A percentile compares a stretch with the other conserved stretches of the same genome.
Conservation (phyloP, 2,888 invertebrate species). For the Pachycephus smyrnensis region DNA sequence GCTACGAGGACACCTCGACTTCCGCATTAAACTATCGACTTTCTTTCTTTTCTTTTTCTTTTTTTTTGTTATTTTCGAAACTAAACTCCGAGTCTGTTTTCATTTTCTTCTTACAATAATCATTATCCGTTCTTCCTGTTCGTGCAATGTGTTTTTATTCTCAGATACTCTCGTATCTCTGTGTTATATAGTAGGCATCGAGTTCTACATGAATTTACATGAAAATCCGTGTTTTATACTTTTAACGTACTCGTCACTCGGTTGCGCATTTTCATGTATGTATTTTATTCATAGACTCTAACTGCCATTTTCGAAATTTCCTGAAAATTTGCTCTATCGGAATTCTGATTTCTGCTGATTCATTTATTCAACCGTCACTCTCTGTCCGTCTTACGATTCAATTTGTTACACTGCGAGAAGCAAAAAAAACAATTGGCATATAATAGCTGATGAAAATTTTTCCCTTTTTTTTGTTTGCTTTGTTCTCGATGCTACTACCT, state of each 20-base stretch:
- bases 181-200: not conserved
- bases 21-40: not conserved
- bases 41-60: conserved; percentile 22
- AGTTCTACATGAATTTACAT: not conserved
- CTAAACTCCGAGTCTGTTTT: conserved; percentile 45
- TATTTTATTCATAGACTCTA: conserved; percentile 9
- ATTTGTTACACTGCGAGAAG: conserved; percentile 49
- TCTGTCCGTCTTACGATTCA: conserved; percentile 13
- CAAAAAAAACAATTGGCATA: conserved; percentile 41
- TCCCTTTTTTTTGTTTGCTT: conserved; percentile 13
- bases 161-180: conserved; percentile 17
- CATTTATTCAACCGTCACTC: conserved; percentile 16
- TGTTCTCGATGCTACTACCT: conserved; percentile 18
- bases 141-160: not conserved
- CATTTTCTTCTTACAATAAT: not conserved
- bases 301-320: not conserved
- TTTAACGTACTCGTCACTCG: not conserved
- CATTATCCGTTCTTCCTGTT: not conserved
- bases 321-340: not conserved
- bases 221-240: not conserved
- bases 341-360: conserved; percentile 15
- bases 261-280: conserved; percentile 16
- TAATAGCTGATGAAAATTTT: conserved; percentile 23
- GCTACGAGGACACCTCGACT: conserved; percentile 41
- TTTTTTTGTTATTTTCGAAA: conserved; percentile 31